Base-by-base conservation (phyloP, 2,888 invertebrate species). In the Pollenia amentaria region DNA sequence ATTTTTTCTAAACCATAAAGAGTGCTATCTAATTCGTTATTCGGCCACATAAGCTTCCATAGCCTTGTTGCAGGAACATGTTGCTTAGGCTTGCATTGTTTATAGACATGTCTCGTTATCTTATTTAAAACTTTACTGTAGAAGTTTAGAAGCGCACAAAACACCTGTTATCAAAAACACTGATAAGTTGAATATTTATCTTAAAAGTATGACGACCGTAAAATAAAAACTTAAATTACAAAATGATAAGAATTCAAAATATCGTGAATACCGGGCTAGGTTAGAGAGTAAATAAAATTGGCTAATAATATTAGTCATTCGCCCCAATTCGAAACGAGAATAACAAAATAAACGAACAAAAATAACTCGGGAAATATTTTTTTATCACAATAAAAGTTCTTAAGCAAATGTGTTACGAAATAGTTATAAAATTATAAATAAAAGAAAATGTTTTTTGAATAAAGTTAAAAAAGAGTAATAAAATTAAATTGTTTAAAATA, bases 121-220 rank as follows among this genome's bases (percentile, higher is more conserved):
- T 60, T 73, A 55, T 67, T 67, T 46, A 57, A 21, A 64, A 55
- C 9, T 40, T 40, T 18, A 18, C n/a, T 29, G 18, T 40, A 72
- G 42, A n/a, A 42, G 42, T 78, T 84, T 14, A 55, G 53, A 16
- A 70, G 11, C 70, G 62, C 44, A 53, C 72, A 29, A 29, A 55
- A 75, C 78, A 73, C 65, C 29, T 83, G 75, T 76, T 79, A 80
- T 83, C 79, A 72, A 21, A 76, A 73, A 21, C 38, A 72, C 57
- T 79, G 79, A 84, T 87, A 87, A 87, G 48, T 60, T 62, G 51
- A 82, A 48, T 44, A n/a, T 70, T 83, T 86, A 86, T 86, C 86
- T 86, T 57, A 38, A 82, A 77, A 67, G 12, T 38, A 53, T 40
- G 42, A 51, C 67, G 75, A 75, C 62, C 69, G 69, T 53, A 57